Percentiles rank a stretch among this genome's conserved stretches.
Evolutionary conservation across 30 jellyfish, hydroid and myxozoan species (phyloP).

Genomic region (Rhopilema esculentum): DNA sequence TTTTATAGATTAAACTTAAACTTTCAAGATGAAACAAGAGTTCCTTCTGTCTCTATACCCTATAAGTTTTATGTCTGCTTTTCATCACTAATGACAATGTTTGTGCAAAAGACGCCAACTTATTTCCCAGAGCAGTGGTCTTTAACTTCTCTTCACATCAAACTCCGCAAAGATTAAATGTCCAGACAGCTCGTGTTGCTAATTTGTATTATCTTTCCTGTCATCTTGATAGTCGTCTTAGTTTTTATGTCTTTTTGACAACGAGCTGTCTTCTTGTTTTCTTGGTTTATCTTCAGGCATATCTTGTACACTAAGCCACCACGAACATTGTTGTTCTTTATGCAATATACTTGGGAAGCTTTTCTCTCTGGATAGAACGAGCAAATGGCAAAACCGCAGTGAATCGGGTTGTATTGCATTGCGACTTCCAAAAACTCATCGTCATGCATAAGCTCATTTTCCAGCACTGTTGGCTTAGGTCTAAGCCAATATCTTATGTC

Average conservation of each 20-base stretch:
- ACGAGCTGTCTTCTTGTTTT: not conserved
- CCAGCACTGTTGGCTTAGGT: slow-evolving; percentile 1
- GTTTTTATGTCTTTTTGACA: not conserved
- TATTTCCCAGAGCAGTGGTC: not conserved
- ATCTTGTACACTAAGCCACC: not conserved
- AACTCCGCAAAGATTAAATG: not conserved
- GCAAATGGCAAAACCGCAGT: not conserved
- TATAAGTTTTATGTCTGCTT: not conserved
- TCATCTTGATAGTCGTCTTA: not conserved
- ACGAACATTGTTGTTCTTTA: not conserved
- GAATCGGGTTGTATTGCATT: not conserved
- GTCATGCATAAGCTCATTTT: not conserved
- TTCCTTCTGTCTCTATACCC: not conserved
- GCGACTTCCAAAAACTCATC: slow-evolving; percentile 3
- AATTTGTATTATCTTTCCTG: not conserved
- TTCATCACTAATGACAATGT: not conserved
- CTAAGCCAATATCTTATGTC: slow-evolving; percentile 16
- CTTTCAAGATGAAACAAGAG: no score
- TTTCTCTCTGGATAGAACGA: not conserved
- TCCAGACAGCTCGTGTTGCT: not conserved
- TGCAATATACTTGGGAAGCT: not conserved
- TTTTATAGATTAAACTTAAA: no score
- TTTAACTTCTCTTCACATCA: not conserved
- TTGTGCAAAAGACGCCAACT: not conserved
- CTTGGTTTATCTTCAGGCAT: no score